These are phyloP conservation scores for Danaus chrysippus DNA, from an alignment of 2,888 invertebrate genomes.

Conservation along the genomic window DNA sequence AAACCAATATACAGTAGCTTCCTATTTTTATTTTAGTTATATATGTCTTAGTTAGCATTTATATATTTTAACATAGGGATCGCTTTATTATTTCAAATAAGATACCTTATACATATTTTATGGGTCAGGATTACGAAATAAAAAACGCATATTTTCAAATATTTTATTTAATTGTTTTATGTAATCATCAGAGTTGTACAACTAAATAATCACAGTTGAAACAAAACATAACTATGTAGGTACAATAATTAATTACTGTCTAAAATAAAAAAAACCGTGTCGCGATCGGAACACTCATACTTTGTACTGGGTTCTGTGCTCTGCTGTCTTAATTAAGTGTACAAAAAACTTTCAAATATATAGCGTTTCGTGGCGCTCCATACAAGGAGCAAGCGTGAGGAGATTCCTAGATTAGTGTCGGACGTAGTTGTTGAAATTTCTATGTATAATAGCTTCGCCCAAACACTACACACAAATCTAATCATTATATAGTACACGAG, in stretches of 20 bases:
- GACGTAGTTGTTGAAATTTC: background rate
- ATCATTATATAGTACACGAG: conserved; percentile 26
- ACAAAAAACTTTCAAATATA: conserved; percentile 17
- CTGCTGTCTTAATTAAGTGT: conserved; percentile 54
- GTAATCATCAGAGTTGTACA: conserved; percentile 79
- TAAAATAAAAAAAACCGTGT: conserved; percentile 51
- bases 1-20: too few relatives aligned
- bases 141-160: conserved; percentile 53
- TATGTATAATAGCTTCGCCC: background rate
- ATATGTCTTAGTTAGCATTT: too few relatives aligned
- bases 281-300: conserved; percentile 34
- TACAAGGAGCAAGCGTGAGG: conserved; percentile 5
- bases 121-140: conserved; percentile 36
- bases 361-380: conserved; percentile 5
- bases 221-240: conserved; percentile 73
- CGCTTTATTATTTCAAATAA: background rate
- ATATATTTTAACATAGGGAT: background rate
- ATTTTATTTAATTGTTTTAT: conserved; percentile 77
- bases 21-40: too few relatives aligned
- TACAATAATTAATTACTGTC: conserved; percentile 54
- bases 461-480: conserved; percentile 4
- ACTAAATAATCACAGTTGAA: conserved; percentile 81
- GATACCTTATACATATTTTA: background rate
- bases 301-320: conserved; percentile 74
- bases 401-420: background rate